These are phyloP conservation scores for Phyto melanocephala DNA, from an alignment of 2,888 invertebrate species.

Conservation along the genomic window DNA sequence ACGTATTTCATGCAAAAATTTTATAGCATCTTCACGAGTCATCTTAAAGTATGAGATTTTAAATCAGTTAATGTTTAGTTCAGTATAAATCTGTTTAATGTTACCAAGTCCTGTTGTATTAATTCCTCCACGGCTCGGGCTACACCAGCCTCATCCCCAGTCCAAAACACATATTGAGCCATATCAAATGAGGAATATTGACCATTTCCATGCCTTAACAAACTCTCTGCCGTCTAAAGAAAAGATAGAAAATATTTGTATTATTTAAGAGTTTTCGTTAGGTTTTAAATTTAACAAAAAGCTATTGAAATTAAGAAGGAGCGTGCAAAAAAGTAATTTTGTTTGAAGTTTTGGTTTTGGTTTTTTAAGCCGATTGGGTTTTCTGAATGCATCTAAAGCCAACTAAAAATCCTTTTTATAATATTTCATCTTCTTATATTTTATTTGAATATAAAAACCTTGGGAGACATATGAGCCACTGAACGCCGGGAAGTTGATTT, in stretches of 20 bases:
- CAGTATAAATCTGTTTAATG: not conserved
- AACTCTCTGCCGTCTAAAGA: conserved; percentile 79
- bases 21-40: conserved; percentile 86
- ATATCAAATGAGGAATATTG: conserved; percentile 88
- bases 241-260: not conserved
- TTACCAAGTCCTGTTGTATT: conserved; percentile 86
- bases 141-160: conserved; percentile 89
- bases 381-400: conserved; percentile 56
- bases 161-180: conserved; percentile 91
- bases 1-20: conserved; percentile 87
- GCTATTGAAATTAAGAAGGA: conserved; percentile 1
- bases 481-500: conserved; percentile 68
- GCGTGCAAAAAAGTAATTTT: conserved; percentile 51
- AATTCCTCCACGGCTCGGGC: conserved; percentile 88
- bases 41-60: conserved; percentile 80
- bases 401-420: conserved; percentile 62
- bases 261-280: not conserved
- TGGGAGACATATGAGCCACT: conserved; percentile 71
- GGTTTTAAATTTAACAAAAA: not conserved
- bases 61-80: not conserved
- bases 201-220: conserved; percentile 81
- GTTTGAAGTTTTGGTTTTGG: conserved; percentile 28
- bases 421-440: conserved; percentile 19
- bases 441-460: conserved; percentile 73
- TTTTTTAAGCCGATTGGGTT: conserved; percentile 54